These are phyloP conservation scores for Loriculus beryllinus DNA, from an alignment of 2,797 vertebrate genomes.

Conservation along the genomic window DNA sequence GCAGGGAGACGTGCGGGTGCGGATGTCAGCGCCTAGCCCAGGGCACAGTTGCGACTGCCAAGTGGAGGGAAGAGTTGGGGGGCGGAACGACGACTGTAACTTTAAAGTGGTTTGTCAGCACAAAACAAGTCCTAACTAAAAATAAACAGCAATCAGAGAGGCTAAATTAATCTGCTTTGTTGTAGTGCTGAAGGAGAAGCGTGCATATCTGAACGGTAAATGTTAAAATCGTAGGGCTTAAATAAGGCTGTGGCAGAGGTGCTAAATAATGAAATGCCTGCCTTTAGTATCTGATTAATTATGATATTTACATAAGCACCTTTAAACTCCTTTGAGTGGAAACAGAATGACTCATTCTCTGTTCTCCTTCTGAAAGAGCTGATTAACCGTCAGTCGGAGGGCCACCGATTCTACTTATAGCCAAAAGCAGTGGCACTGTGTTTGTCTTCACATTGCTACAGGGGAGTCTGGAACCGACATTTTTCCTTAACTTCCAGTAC, in stretches of 20 bases:
- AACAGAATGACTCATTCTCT: conserved; percentile 72
- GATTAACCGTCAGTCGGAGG: conserved; percentile 64
- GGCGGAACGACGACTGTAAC: conserved; percentile 12
- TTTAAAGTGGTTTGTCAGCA: conserved; percentile 62
- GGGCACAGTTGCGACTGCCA: background rate
- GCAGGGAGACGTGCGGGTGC: background rate
- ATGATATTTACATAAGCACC: conserved; percentile 74
- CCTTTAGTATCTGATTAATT: conserved; percentile 69
- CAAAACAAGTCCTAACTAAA: conserved; percentile 55
- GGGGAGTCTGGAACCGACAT: background rate
- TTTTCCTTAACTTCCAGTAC: conserved; percentile 31
- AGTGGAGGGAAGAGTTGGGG: background rate
- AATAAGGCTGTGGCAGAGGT: conserved; percentile 63
- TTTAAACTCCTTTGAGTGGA: conserved; percentile 73
- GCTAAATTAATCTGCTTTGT: conserved; percentile 65
- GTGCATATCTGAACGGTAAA: conserved; percentile 49
- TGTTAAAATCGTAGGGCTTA: conserved; percentile 63
- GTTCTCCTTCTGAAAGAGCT: conserved; percentile 68
- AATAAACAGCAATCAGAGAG: conserved; percentile 63
- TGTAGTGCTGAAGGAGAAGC: conserved; percentile 45
- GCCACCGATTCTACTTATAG: conserved; percentile 38
- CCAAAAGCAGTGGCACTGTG: background rate
- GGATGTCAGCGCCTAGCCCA: conserved; percentile 30
- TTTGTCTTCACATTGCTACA: conserved; percentile 17
- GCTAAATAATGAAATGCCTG: conserved; percentile 68